phyloP scores from a whole-genome alignment of 2,113 vertebrate genomes.

The Rafetus swinhoei region DNA sequence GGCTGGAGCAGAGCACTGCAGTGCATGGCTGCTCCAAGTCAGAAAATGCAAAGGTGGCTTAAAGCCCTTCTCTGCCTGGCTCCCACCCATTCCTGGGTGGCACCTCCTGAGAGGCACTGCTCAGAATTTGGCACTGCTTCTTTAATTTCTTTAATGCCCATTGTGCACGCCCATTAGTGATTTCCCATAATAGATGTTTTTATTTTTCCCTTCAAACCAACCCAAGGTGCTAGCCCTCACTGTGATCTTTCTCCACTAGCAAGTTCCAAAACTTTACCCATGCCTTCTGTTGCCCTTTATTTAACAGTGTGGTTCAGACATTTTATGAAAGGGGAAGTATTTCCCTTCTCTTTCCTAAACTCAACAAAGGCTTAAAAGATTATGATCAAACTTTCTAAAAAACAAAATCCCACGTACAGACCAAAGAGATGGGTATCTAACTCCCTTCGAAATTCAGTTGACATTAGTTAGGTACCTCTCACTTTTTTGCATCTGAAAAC shows the following conservation, averaged over 20 bases:
- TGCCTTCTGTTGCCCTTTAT: not conserved
- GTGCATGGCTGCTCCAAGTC: not conserved
- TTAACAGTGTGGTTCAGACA: not conserved
- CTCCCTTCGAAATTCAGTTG: no score
- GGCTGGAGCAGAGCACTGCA: not conserved
- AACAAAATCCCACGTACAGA: not conserved
- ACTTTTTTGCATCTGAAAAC: no score
- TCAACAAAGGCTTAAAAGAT: rapidly evolving
- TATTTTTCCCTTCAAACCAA: not conserved
- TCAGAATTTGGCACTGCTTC: not conserved
- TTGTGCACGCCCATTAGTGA: not conserved
- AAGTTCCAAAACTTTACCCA: not conserved
- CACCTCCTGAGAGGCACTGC: not conserved
- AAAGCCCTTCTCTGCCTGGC: no score
- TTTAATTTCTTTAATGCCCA: not conserved
- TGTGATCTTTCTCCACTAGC: not conserved
- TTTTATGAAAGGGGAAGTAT: not conserved
- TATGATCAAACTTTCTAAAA: not conserved
- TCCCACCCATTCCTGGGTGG: not conserved
- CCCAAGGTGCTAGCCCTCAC: not conserved
- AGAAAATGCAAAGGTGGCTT: no score
- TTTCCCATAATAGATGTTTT: not conserved
- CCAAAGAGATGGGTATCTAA: not conserved
- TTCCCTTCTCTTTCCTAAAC: not conserved
- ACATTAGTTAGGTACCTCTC: no score